Base-by-base conservation (phyloP, 1,140 invertebrate species). In the Pararge aegeria region DNA sequence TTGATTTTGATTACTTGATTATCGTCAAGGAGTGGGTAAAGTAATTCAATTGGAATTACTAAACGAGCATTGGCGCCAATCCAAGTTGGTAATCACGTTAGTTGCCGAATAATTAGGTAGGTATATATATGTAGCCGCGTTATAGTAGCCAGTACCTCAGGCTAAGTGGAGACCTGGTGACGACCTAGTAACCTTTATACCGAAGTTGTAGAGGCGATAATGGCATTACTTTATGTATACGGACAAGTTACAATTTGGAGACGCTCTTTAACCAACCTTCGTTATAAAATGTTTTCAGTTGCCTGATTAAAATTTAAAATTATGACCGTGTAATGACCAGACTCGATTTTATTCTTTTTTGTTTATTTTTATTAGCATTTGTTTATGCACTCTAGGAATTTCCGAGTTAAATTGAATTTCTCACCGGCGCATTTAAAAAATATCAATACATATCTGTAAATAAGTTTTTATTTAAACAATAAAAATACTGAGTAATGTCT, bases 131-230 rank as follows among this genome's bases (percentile, higher is more conserved):
- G 3, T 27, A 27, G 24, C 7, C 24, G 24, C 29, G 1, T 10
- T 30, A 1, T 7, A 30, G 29, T 34, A 34, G 3, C n/a, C 30
- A 2, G 7, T 12, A 12, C 30, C 9, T 15, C 2, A 13, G 20
- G 18, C 10, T 2, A 30, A 30, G 29, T 30, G 7, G 27, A 5
- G 30, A 34, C 50, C n/a, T 37, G 19, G 27, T 12, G 7, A 10
- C 12, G 46, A 40, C 55, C 55, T 57, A 46, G 55, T 57, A 57
- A 57, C 55, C 55, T 57, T 58, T 51, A 58, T 16, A 16, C 15
- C 15, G 12, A 51, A 34, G 9, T 6, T 34, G 30, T 42, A 18
- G 38, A 42, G 38, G 38, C 38, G 38, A 18, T 42, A 42, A 42
- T 18, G 16, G 38, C 38, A 18, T 42, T 42, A 38, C 34, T 38